Conservation (phyloP, 2,113 vertebrate species). For the Microcebus murinus region DNA sequence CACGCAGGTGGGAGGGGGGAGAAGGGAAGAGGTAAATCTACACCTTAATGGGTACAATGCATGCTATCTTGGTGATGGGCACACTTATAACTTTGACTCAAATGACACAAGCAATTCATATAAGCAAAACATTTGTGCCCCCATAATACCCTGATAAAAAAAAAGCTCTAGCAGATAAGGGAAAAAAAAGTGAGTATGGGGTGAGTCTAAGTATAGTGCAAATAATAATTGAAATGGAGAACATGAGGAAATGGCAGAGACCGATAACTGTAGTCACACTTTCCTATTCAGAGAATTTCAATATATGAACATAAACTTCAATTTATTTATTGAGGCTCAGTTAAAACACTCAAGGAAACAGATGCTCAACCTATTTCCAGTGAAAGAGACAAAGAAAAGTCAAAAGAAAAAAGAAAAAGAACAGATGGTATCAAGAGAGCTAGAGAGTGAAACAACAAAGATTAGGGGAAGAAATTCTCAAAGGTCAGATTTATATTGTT, state of each 20-base stretch:
- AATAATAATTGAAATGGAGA: not conserved
- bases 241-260: not conserved
- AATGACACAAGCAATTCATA: no score
- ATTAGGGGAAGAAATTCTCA: not conserved
- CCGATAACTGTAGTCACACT: not conserved
- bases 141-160: no score
- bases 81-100: no score
- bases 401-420: not conserved
- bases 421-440: slow-evolving; percentile 4
- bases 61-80: no score
- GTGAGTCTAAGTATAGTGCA: not conserved
- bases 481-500: slow-evolving; percentile 43
- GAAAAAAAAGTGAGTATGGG: not conserved
- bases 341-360: not conserved
- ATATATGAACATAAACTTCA: not conserved
- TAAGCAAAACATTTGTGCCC: no score
- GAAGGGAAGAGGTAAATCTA: no score
- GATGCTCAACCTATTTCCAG: not conserved
- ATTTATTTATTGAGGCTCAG: not conserved
- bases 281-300: not conserved
- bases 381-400: not conserved
- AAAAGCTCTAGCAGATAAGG: no score
- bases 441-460: not conserved
- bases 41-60: no score
- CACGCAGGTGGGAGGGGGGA: no score